Base-by-base conservation (phyloP, 2,888 invertebrate genomes). In the Scotopteryx bipunctaria region DNA sequence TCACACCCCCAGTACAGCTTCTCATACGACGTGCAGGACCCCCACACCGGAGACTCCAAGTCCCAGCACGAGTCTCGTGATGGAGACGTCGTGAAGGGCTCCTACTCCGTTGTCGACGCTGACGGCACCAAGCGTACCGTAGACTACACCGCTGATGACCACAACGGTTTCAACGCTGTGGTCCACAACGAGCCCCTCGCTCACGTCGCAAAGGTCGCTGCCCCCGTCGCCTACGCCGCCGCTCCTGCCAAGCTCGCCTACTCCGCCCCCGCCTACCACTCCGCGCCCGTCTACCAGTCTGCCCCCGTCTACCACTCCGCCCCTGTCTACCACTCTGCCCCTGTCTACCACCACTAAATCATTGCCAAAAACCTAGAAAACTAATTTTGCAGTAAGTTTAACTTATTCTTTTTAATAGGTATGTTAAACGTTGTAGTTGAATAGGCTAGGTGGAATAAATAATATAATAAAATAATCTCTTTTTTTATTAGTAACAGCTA, bases 151-250 rank as follows among this genome's bases (percentile, higher is more conserved):
- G 86, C 88, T 35, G 86, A 87, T 62, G 73, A 73, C 19, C 76
- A 88, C 83, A 81, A 91, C 76, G 75, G 92, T 14, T 92, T 92
- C 82, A 92, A 92, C 78, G 92, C 92, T 15, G 91, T 92, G 35
- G 92, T 92, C 2, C 87, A 80, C 75, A 86, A 78, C 60, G 90
- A 91, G 48, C 74, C 82, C 38, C 66, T 82, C 57, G 82, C 37
- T 49, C 67, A 63, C 46, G 74, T 74, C 23, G 76, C 74, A 21
- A 53, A 76, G 57, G 66, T 76, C 57, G 66, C 77, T 27, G 72
- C 68, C 16, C 74, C 83, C 29, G 62, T 82, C 49, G 72, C 81
- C 31, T 70, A 76, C 67, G 71, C 67, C 47, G 59, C 74, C 16
- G 70, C 76, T 2, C 73, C 73, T 6, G 66, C 75, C 29, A 71